phyloP scores from a whole-genome alignment of 2,888 invertebrate genomes.

The Drosophila macrospina region DNA sequence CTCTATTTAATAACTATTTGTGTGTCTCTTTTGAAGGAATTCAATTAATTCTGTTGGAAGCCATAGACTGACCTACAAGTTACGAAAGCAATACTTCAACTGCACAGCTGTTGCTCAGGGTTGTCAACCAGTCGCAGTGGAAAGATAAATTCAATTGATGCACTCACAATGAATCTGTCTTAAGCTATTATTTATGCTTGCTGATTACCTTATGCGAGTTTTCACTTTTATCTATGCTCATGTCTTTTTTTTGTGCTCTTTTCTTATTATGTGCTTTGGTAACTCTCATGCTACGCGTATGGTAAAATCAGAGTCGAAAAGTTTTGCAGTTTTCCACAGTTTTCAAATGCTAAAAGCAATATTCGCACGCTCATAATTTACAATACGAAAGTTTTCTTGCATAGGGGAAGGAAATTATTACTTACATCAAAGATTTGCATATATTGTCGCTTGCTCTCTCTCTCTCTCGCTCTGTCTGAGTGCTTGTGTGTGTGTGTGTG shows the following conservation, averaged over 20 bases:
- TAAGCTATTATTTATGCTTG: constrained; percentile 28
- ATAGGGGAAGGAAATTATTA: constrained; percentile 78
- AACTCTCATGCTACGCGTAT: constrained; percentile 17
- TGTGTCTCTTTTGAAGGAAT: too few relatives aligned
- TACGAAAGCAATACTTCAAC: too few relatives aligned
- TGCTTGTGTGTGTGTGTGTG: constrained; percentile 2
- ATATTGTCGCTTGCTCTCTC: constrained; percentile 56
- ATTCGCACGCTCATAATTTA: constrained; percentile 78
- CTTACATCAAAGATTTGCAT: constrained; percentile 81
- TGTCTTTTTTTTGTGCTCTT: not conserved
- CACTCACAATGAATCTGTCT: constrained; percentile 23
- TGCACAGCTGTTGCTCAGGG: too few relatives aligned
- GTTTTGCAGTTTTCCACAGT: constrained; percentile 34
- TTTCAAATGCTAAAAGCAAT: constrained; percentile 68
- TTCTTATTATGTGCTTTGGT: not conserved
- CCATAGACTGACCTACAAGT: too few relatives aligned
- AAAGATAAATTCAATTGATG: constrained; percentile 17
- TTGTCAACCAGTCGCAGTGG: too few relatives aligned
- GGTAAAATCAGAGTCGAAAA: constrained; percentile 49
- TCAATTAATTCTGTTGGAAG: too few relatives aligned
- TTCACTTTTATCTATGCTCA: not conserved
- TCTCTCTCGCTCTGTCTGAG: not conserved
- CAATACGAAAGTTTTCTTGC: constrained; percentile 59
- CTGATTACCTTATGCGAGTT: constrained; percentile 21
- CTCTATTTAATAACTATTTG: too few relatives aligned